A percentile compares a stretch with the other conserved stretches of the same genome.
These are phyloP conservation scores for Drosophila serrata DNA, from an alignment of 1,140 invertebrate species.

Conservation along the genomic window DNA sequence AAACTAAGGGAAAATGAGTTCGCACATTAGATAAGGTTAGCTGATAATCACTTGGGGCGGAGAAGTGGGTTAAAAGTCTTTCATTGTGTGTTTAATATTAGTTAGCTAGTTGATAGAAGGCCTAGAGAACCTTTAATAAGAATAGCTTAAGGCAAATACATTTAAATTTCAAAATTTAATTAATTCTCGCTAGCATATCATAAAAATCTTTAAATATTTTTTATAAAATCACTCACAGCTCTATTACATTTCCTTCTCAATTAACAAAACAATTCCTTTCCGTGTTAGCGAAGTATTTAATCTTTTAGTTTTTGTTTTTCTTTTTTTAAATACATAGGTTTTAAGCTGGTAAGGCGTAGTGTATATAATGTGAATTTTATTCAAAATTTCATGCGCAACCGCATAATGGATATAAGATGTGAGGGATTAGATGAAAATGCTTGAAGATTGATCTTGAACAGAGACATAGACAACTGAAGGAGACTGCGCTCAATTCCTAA, in stretches of 20 bases:
- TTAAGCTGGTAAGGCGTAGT: constrained; percentile 63
- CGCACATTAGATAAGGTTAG: constrained; percentile 38
- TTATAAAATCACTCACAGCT: background rate
- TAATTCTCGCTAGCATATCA: background rate
- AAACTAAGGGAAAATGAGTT: constrained; percentile 26
- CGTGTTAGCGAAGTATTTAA: constrained; percentile 59
- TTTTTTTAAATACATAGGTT: constrained; percentile 63
- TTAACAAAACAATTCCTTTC: background rate
- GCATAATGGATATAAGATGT: constrained; percentile 51
- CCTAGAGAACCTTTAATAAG: background rate
- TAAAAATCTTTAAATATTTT: background rate
- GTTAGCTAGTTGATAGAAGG: too few species aligned
- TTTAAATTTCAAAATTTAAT: background rate
- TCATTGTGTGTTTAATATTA: background rate
- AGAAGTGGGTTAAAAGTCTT: background rate
- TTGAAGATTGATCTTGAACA: constrained; percentile 52
- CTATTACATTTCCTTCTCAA: background rate
- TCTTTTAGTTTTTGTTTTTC: constrained; percentile 37
- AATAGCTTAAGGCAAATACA: background rate
- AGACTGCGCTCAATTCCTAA: constrained; percentile 48
- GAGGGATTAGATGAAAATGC: constrained; percentile 64
- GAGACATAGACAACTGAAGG: constrained; percentile 4
- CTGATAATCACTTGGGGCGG: constrained; percentile 16
- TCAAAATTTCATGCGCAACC: constrained; percentile 55
- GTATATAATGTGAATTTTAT: constrained; percentile 74